A percentile compares a stretch with the other conserved stretches of the same genome.
Evolutionary conservation across 2,888 invertebrate species (phyloP).

Genomic region (Drosophila aldrichi): DNA sequence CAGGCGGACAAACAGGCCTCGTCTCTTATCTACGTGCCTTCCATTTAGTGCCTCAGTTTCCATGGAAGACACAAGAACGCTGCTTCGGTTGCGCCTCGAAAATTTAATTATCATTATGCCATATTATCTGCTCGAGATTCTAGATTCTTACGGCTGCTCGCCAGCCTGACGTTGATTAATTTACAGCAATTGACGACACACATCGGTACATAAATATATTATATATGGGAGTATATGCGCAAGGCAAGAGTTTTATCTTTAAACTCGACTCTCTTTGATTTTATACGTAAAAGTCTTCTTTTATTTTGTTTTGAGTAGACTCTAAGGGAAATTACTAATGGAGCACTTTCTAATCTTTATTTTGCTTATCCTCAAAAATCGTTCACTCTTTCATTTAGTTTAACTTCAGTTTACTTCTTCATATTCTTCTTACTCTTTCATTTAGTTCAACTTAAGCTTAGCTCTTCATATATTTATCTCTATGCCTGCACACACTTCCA

Average conservation of each 20-base stretch:
- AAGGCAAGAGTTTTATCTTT: background rate
- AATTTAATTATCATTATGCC: conserved; percentile 71
- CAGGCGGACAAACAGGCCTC: conserved; percentile 19
- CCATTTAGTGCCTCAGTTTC: conserved; percentile 64
- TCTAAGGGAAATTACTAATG: background rate
- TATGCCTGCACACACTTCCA: background rate
- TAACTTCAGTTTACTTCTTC: background rate
- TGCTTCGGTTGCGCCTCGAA: conserved; percentile 45
- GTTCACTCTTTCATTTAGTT: background rate
- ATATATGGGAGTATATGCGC: background rate
- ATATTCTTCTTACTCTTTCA: background rate
- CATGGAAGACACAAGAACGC: conserved; percentile 55
- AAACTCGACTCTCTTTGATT: background rate
- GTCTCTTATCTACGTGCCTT: conserved; percentile 62
- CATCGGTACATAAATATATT: background rate
- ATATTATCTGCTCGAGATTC: conserved; percentile 45
- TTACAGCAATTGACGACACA: conserved; percentile 29
- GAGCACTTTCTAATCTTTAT: background rate
- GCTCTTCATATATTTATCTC: no score
- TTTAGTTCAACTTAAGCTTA: no score
- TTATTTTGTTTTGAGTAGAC: background rate
- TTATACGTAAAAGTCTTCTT: background rate
- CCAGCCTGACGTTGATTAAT: conserved; percentile 60
- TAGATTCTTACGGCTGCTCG: conserved; percentile 8
- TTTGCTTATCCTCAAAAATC: background rate